These are phyloP conservation scores for Zosterops japonicus DNA, from an alignment of 2,113 vertebrate species.

Conservation along the genomic window DNA sequence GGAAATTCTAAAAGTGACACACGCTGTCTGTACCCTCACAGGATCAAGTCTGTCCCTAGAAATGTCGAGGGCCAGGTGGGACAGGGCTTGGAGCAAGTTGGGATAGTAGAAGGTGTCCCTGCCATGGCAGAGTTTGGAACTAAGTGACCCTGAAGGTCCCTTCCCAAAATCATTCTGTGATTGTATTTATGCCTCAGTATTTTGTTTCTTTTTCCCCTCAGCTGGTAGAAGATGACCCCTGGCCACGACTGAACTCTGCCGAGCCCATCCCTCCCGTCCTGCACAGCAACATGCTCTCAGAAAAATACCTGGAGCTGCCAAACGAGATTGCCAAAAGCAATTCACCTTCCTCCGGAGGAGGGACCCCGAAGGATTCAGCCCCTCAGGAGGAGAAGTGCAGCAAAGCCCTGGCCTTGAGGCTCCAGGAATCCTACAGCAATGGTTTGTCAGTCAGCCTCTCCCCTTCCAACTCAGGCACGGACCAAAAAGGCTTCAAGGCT, in stretches of 20 bases:
- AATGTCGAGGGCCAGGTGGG: not conserved
- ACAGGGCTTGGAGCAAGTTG: accelerated
- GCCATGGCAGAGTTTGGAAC: not conserved
- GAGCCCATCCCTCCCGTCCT: conserved; percentile 75
- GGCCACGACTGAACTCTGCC: conserved; percentile 70
- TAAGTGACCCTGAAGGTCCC: too few species aligned
- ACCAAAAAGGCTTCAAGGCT: conserved; percentile 71
- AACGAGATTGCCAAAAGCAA: conserved; percentile 66
- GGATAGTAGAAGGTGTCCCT: not conserved
- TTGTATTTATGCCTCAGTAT: not conserved
- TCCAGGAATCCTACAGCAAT: conserved; percentile 68
- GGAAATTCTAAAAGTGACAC: not conserved
- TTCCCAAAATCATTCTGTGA: not conserved
- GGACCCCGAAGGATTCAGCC: conserved; percentile 45
- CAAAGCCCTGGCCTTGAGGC: conserved; percentile 68
- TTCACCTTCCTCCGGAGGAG: conserved; percentile 4
- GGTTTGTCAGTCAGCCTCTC: conserved; percentile 62
- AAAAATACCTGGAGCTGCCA: conserved; percentile 68
- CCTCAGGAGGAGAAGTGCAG: conserved; percentile 69
- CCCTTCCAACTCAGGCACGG: conserved; percentile 68
- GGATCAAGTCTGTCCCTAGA: not conserved
- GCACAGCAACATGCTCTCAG: conserved; percentile 67
- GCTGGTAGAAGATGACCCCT: conserved; percentile 75
- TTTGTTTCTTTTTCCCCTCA: conserved; percentile 30
- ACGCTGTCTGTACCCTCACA: accelerated